A percentile compares a stretch with the other conserved stretches of the same genome.
Evolutionary conservation across 2,797 vertebrate genomes (phyloP).

Genomic region (Pangasius larnaudii): DNA sequence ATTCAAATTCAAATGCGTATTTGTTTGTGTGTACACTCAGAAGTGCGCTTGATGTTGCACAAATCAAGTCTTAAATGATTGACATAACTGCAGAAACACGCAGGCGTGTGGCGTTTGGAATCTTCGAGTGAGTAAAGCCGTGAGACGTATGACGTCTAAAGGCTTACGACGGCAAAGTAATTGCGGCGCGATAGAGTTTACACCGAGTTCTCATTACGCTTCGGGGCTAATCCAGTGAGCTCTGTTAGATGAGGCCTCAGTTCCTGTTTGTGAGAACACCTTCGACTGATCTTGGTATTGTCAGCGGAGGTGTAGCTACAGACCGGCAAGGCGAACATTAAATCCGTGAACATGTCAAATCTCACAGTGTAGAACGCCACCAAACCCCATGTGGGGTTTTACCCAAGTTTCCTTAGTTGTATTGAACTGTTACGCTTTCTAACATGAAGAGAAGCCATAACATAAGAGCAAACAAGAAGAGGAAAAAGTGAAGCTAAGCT

Average conservation of each 20-base stretch:
- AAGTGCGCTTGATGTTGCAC: background rate
- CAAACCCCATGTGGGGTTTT: background rate
- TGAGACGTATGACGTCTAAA: background rate
- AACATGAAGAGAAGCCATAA: background rate
- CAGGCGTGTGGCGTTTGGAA: no score
- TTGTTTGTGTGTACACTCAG: no score
- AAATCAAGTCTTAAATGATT: background rate
- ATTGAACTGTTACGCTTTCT: background rate
- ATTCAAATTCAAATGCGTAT: background rate
- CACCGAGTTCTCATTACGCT: background rate
- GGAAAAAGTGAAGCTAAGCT: background rate
- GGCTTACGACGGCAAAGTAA: background rate
- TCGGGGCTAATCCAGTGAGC: background rate
- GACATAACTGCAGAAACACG: no score
- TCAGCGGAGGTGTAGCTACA: background rate
- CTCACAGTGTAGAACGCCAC: background rate
- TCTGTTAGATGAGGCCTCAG: background rate
- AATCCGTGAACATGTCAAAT: background rate
- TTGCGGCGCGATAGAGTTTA: background rate
- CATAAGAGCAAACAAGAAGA: background rate
- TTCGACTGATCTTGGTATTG: background rate
- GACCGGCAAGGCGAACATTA: background rate
- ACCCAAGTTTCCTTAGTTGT: background rate
- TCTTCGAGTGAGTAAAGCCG: background rate
- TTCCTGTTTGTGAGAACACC: background rate